Evolutionary conservation across 2,888 invertebrate species (phyloP).

Genomic region (Ophioninae sp.): DNA sequence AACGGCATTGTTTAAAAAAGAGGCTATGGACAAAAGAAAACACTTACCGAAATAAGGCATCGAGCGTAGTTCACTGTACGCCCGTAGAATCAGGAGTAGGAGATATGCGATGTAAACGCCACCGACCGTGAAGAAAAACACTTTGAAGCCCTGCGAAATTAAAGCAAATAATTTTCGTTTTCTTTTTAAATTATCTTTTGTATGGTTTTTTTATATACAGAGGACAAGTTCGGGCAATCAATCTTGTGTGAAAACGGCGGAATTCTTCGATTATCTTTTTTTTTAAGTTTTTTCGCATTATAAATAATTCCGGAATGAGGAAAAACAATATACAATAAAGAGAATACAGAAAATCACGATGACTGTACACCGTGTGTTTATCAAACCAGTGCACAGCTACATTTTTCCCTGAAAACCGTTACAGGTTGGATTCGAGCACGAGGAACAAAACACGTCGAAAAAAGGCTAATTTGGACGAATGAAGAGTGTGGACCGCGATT

Average conservation of each 20-base stretch:
- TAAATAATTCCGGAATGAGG: no score
- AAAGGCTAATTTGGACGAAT: no score
- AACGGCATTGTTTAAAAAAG: background rate
- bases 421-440: no score
- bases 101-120: slow-evolving; percentile 93
- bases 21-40: background rate
- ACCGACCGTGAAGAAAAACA: slow-evolving; percentile 93
- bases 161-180: slow-evolving; percentile 2
- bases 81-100: slow-evolving; percentile 90
- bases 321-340: no score
- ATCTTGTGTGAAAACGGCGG: background rate
- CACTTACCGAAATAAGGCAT: slow-evolving; percentile 98
- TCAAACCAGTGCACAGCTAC: no score
- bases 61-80: slow-evolving; percentile 96
- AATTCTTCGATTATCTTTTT: background rate
- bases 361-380: no score
- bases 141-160: slow-evolving; percentile 90
- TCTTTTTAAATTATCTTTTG: background rate
- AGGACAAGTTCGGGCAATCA: background rate
- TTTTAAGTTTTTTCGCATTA: no score
- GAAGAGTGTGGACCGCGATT: no score
- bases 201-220: background rate
- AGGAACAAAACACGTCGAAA: no score
- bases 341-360: no score
- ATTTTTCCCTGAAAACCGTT: no score